A percentile compares a stretch with the other conserved stretches of the same genome.
phyloP scores from a whole-genome alignment of 2,888 invertebrate genomes.

The Hyposoter dolosus region DNA sequence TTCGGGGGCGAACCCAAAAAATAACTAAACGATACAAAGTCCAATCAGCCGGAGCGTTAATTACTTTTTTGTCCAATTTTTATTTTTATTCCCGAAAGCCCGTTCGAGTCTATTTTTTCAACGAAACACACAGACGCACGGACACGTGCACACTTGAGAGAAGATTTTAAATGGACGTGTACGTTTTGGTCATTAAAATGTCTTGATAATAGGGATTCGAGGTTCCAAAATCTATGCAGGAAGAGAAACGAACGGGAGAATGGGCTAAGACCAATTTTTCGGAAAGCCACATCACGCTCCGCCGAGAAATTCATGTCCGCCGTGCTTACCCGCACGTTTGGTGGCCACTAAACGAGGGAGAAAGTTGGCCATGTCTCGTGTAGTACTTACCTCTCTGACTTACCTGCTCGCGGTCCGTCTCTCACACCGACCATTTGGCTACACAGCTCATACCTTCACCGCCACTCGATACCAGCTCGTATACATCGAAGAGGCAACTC shows the following conservation, averaged over 20 bases:
- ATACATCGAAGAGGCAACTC: constrained; percentile 46
- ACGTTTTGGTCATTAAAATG: not conserved
- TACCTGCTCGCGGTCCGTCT: constrained; percentile 21
- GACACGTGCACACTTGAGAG: not conserved
- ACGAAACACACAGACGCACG: not conserved
- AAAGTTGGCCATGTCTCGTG: constrained; percentile 68
- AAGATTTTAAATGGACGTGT: not conserved
- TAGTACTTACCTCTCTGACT: constrained; percentile 34
- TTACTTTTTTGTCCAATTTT: no score
- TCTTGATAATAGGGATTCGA: not conserved
- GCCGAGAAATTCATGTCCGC: constrained; percentile 63
- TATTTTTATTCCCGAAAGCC: not conserved
- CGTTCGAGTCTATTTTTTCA: not conserved
- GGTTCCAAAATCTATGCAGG: not conserved
- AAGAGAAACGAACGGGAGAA: not conserved
- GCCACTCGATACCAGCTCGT: constrained; percentile 20
- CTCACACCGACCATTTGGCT: not conserved
- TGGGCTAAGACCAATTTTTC: constrained; percentile 19
- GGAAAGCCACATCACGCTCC: constrained; percentile 62
- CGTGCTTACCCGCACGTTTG: constrained; percentile 68
- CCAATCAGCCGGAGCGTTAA: no score
- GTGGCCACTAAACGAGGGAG: constrained; percentile 70
- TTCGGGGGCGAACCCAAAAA: no score
- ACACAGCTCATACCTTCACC: constrained; percentile 49
- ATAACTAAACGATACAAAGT: no score